Conservation (phyloP, 2,113 vertebrate genomes). For the Dermatemys mawii region DNA sequence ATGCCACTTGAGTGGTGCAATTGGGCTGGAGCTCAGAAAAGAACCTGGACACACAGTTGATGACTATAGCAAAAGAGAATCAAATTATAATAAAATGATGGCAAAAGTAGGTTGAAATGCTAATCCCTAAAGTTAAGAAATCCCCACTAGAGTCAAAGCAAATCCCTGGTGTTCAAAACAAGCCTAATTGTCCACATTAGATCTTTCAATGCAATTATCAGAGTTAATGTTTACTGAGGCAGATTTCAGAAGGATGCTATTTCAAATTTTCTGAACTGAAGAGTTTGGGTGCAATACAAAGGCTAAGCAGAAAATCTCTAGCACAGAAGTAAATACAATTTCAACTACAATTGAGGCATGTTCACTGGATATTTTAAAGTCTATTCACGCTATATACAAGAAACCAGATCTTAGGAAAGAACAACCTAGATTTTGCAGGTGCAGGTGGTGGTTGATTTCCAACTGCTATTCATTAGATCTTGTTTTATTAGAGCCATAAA, state of each 20-base stretch:
- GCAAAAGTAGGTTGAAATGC: background rate
- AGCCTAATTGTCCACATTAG: constrained; percentile 19
- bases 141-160: background rate
- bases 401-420: constrained; percentile 26
- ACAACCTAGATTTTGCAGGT: constrained; percentile 37
- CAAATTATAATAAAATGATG: background rate
- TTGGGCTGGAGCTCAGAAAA: background rate
- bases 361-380: background rate
- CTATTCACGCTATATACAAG: constrained; percentile 17
- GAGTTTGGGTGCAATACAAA: background rate
- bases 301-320: constrained; percentile 7
- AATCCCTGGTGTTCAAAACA: background rate
- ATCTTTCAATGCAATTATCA: constrained; percentile 34
- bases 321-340: constrained; percentile 20
- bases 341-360: background rate
- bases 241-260: constrained; percentile 15
- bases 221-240: constrained; percentile 24
- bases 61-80: background rate
- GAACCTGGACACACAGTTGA: background rate
- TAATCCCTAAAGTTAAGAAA: background rate
- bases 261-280: constrained; percentile 31
- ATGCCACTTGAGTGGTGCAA: background rate
- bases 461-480: constrained; percentile 48
- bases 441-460: constrained; percentile 46
- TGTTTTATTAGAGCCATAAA: constrained; percentile 57